phyloP scores from a whole-genome alignment of 1,140 invertebrate genomes.

The Drosophila azteca region DNA sequence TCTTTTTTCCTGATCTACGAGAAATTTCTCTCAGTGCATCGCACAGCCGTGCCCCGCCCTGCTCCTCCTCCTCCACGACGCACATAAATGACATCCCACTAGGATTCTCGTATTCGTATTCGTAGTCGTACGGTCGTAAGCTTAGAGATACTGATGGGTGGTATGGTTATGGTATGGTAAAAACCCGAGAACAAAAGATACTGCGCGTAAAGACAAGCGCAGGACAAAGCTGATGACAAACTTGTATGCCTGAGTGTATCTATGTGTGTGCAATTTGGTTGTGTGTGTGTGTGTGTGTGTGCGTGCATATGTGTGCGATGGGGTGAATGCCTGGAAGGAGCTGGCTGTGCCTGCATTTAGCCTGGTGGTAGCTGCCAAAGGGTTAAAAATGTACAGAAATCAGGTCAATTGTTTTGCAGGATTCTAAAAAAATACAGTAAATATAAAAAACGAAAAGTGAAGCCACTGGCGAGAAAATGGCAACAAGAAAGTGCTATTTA shows the following conservation, averaged over 20 bases:
- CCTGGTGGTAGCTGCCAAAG: conserved; percentile 51
- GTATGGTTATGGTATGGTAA: conserved; percentile 16
- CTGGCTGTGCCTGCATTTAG: too few relatives aligned
- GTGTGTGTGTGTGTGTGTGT: conserved; percentile 14
- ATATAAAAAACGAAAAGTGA: conserved; percentile 23
- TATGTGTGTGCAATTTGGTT: conserved; percentile 10
- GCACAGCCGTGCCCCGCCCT: background rate
- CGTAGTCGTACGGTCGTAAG: conserved; percentile 9
- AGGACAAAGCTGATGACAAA: conserved; percentile 64
- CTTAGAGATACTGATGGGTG: conserved; percentile 35
- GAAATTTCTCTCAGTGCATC: too few relatives aligned
- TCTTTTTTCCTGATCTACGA: too few relatives aligned
- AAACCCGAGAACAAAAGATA: conserved; percentile 71
- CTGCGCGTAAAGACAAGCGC: conserved; percentile 66
- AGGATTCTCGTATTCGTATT: too few relatives aligned
- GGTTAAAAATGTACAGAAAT: conserved; percentile 73
- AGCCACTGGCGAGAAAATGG: conserved; percentile 48
- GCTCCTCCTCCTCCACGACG: conserved; percentile 27
- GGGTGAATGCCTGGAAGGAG: conserved; percentile 35
- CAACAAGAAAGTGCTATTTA: conserved; percentile 57
- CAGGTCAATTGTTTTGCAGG: conserved; percentile 77
- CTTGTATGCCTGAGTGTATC: conserved; percentile 9
- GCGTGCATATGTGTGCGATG: background rate
- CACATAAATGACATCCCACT: conserved; percentile 55
- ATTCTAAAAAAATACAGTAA: conserved; percentile 46